Evolutionary conservation across 2,113 vertebrate genomes (phyloP).

Genomic region (Chionis minor): DNA sequence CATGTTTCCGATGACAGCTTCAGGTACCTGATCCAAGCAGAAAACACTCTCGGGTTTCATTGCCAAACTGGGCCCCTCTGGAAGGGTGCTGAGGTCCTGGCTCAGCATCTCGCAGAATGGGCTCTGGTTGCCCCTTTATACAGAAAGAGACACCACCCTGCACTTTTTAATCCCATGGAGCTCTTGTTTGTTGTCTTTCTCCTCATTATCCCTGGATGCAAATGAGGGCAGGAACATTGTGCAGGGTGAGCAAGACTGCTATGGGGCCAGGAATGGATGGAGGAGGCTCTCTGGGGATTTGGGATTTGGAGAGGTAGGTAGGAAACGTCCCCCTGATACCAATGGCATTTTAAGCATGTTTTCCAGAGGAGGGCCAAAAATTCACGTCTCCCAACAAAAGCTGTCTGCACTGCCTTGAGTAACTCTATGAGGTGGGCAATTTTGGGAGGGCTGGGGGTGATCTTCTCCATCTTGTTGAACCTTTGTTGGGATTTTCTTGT

Average conservation of each 20-base stretch:
- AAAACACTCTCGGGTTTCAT: fast-evolving
- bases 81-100: neutral
- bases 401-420: neutral
- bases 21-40: conserved; percentile 57
- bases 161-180: neutral
- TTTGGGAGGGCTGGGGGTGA: neutral
- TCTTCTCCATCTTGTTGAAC: neutral
- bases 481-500: neutral
- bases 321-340: neutral
- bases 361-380: neutral
- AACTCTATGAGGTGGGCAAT: neutral
- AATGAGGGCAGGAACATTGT: neutral
- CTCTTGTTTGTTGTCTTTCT: neutral
- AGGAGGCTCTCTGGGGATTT: neutral
- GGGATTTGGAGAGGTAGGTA: neutral
- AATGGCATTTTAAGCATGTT: neutral
- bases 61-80: neutral
- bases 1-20: conserved; percentile 53
- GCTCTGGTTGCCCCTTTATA: neutral
- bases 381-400: neutral
- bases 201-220: neutral
- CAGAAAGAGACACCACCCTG: neutral
- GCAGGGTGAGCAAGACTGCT: neutral
- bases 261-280: neutral
- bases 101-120: too few relatives aligned